phyloP scores from a whole-genome alignment of 1,140 invertebrate genomes.

The Drosophila repletoides region DNA sequence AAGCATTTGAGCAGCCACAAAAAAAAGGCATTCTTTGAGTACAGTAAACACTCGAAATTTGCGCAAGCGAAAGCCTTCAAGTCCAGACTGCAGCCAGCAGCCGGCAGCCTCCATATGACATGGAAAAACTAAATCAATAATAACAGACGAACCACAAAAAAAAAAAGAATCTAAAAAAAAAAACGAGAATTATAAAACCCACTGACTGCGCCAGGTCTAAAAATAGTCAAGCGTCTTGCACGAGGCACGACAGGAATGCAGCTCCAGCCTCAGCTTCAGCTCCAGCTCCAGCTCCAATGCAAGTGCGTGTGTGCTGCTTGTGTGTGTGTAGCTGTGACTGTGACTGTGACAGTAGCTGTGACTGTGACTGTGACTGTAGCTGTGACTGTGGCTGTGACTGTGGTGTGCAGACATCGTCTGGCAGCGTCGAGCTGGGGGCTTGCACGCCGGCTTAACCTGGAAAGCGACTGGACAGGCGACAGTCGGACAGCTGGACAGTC shows the following conservation, averaged over 20 bases:
- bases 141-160: constrained; percentile 22
- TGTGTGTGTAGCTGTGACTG: constrained; percentile 5
- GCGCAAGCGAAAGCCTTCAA: constrained; percentile 19
- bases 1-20: constrained; percentile 44
- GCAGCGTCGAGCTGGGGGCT: too few relatives aligned
- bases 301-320: constrained; percentile 50
- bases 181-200: constrained; percentile 53
- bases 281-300: too few relatives aligned
- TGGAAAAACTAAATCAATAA: constrained; percentile 49
- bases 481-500: constrained; percentile 33
- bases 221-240: constrained; percentile 60
- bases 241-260: constrained; percentile 67
- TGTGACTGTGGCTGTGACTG: constrained; percentile 26
- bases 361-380: constrained; percentile 25
- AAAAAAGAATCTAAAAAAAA: constrained; percentile 14
- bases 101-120: constrained; percentile 29
- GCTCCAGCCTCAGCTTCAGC: too few relatives aligned
- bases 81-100: constrained; percentile 5
- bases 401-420: constrained; percentile 63
- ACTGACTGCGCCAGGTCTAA: constrained; percentile 68
- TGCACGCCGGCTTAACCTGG: constrained; percentile 43
- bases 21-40: constrained; percentile 32
- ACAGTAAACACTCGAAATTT: constrained; percentile 59
- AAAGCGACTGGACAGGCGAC: constrained; percentile 22
- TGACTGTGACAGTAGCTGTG: constrained; percentile 5